A percentile compares a stretch with the other conserved stretches of the same genome.
These are phyloP conservation scores for Reticulitermes lucifugus DNA, from an alignment of 2,888 invertebrate genomes.

Conservation along the genomic window DNA sequence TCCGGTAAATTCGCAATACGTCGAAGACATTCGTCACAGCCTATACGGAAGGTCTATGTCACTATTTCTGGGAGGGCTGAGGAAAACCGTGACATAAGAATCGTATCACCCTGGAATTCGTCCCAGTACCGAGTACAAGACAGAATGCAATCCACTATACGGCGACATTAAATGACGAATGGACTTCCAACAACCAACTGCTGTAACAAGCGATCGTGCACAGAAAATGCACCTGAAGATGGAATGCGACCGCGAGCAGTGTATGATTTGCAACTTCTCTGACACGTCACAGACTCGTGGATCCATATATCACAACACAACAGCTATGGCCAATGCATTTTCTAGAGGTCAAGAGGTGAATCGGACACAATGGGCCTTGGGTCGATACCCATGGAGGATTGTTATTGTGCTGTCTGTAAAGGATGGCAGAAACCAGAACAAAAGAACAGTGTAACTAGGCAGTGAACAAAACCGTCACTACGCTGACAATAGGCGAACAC, in stretches of 20 bases:
- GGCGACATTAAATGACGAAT: too few relatives aligned
- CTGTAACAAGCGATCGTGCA: constrained; percentile 5
- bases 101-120: too few relatives aligned
- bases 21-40: too few relatives aligned
- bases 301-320: constrained; percentile 2
- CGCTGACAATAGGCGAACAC: neutral
- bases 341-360: neutral
- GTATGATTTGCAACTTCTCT: neutral
- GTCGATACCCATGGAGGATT: neutral
- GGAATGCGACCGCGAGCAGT: neutral
- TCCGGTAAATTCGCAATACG: too few relatives aligned
- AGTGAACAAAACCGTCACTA: neutral
- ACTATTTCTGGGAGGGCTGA: too few relatives aligned
- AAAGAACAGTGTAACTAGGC: neutral
- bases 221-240: neutral
- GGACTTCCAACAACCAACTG: too few relatives aligned
- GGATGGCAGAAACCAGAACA: neutral
- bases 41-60: too few relatives aligned
- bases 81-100: too few relatives aligned
- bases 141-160: too few relatives aligned
- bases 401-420: neutral
- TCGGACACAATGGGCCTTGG: constrained; percentile 3
- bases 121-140: too few relatives aligned
- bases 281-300: constrained; percentile 3
- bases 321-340: neutral